Base-by-base conservation (phyloP, 2,113 vertebrate species). In the Nycticebus coucang region DNA sequence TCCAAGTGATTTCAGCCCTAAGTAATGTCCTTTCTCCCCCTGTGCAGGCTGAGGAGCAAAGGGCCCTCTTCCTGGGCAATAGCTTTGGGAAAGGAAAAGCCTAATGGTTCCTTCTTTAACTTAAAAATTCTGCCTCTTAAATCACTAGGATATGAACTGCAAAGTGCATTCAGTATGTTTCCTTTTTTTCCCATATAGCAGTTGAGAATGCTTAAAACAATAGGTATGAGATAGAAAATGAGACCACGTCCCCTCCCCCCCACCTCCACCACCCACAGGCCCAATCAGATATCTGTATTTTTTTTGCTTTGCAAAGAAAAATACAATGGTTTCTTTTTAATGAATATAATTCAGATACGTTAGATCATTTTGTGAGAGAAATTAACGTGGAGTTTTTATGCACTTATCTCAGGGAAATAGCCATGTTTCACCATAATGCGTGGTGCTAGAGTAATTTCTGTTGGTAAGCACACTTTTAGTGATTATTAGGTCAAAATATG, bases 301-400 rank as follows among this genome's bases (percentile, higher is more conserved):
- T 83, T 83, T 79, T 53, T 45, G 33, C 72, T 72, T 94, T 93
- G 37, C n/a, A 93, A 79, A 84, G 37, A 93, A 92, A 96, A 77
- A 85, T 57, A 75, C 41, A 91, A 93, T 89, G 30, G 14, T 78
- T 93, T 95, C 35, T 96, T 96, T 95, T 92, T 81, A 95, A 17
- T 92, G 74, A 94, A 85, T 91, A 88, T 95, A 88, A 93, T 87
- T 26, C 74, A 92, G 53, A 82, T 93, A 93, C n/a, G 17, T 87
- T 71, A 93, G 80, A 89, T 96, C 84, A 94, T 94, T 96, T 94
- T 97, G 72, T 93, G 84, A 93, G 95, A 90, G 72, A 98, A 95
- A 97, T 93, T 71, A 87, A 79, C 21, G 17, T 35, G 55, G 83
- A 85, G 64, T 59, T 64, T 97, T 81, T 83, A 66, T 79, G 57